Base-by-base conservation (phyloP, 2,797 vertebrate species). In the Novumbra hubbsi region DNA sequence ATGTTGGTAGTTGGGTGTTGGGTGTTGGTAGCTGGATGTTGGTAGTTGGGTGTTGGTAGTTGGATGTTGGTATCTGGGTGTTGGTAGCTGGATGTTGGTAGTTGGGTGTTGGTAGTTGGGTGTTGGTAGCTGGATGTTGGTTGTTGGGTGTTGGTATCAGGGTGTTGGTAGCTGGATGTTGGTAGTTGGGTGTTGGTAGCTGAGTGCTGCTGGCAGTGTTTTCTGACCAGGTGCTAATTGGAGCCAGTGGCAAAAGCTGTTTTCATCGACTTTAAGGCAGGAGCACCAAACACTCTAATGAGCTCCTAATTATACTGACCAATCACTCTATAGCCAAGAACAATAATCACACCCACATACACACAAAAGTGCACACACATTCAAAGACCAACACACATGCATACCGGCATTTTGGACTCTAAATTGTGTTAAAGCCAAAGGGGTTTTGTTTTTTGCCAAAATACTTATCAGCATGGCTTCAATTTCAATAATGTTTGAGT, bases 271-370 rank as follows among this genome's bases (percentile, higher is more conserved):
- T 57, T 57, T 71, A n/a, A 38, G 52, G 17, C 49, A 15, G 50
- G n/a, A 57, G 49, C 69, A 71, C 69, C 57, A 71, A 71, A 30
- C 32, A 71, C n/a, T 69, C 66, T 27, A 49, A 73, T 49, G 63
- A 76, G 49, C 41, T 30, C 63, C 66, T 77, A 63, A 70, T 65
- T 70, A 77, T 72, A 72, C 65, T 52, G 49, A 64, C 17, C 63
- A 16, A 21, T 70, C 24, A 50, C 24, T 68, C 55, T 27, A 49
- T 14, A 52, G 17, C 48, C 21, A 9, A 55, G 17, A 27, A 15
- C 24, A 30, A 28, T 24, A 14, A 24, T 27, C 45, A 48, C 67
- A 48, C 45, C 24, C 67, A 28, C 21, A 14, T 12, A 49, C 27
- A 27, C 34, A 48, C 67, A 27, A n/a, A 48, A n/a, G 7, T 52